Percentiles rank a stretch among this genome's conserved stretches.
These are phyloP conservation scores for Sebastes schlegelii DNA, from an alignment of 2,113 vertebrate species.

Conservation along the genomic window DNA sequence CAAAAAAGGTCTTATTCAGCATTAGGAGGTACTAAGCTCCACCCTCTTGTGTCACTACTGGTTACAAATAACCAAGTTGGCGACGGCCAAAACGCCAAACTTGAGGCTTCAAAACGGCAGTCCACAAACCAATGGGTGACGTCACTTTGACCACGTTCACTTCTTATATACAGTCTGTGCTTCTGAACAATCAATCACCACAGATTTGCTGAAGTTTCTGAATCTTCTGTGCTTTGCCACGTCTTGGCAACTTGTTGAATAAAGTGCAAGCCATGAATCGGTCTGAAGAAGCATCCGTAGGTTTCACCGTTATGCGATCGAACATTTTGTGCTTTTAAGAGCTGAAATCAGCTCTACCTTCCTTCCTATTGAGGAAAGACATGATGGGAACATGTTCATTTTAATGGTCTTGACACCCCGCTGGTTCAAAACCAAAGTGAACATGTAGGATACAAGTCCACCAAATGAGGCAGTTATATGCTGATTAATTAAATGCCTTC, in stretches of 20 bases:
- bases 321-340: background rate
- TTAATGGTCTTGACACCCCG: background rate
- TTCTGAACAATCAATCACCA: no score
- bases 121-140: no score
- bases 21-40: no score
- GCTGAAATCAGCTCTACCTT: background rate
- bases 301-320: background rate
- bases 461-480: constrained; percentile 28
- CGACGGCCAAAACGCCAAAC: no score
- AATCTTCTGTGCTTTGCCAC: background rate
- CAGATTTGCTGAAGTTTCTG: background rate
- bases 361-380: background rate
- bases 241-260: background rate
- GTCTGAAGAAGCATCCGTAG: no score
- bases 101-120: no score
- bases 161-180: no score
- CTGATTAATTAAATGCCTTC: constrained; percentile 19
- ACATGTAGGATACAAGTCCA: background rate
- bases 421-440: constrained; percentile 6
- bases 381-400: background rate
- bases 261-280: background rate
- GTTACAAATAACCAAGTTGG: no score
- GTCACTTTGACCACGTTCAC: no score
- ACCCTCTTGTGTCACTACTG: no score
- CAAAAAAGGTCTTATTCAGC: no score